A percentile compares a stretch with the other conserved stretches of the same genome.
Evolutionary conservation across 2,113 vertebrate species (phyloP).

Genomic region (Corythornis cristatus): DNA sequence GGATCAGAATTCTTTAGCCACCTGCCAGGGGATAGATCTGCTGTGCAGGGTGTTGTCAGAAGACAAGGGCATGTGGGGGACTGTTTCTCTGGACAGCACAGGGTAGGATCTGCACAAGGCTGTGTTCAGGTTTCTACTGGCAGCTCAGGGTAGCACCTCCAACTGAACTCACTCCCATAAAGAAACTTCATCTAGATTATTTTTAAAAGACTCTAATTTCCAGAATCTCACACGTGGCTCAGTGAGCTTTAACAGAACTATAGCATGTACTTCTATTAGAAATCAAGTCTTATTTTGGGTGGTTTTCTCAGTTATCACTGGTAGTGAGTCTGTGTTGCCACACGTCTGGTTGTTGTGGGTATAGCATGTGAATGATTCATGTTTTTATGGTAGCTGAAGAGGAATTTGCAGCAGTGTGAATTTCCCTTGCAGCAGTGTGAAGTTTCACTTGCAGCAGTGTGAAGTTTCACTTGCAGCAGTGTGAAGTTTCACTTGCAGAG

Average conservation of each 20-base stretch:
- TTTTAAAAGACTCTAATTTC: not conserved
- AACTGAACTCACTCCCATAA: not conserved
- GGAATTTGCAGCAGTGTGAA: not conserved
- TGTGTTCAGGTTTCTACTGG: not conserved
- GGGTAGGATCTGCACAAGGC: not conserved
- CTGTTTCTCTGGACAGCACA: not conserved
- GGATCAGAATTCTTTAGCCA: not conserved
- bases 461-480: not conserved
- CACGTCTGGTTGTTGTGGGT: not conserved
- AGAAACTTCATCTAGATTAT: not conserved
- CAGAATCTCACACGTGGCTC: fast-evolving
- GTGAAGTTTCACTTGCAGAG: not conserved
- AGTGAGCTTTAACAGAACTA: not conserved
- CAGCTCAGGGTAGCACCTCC: not conserved
- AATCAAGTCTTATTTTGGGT: not conserved
- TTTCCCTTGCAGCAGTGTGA: not conserved
- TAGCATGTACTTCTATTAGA: not conserved
- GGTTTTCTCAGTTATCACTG: not conserved
- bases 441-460: not conserved
- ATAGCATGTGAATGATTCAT: not conserved
- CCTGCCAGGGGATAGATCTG: not conserved
- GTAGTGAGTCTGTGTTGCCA: not conserved
- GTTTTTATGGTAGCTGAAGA: not conserved
- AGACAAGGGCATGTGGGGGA: not conserved
- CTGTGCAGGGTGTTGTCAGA: not conserved